Conservation (phyloP, 2,888 invertebrate species). For the Mechanitis messenoides region DNA sequence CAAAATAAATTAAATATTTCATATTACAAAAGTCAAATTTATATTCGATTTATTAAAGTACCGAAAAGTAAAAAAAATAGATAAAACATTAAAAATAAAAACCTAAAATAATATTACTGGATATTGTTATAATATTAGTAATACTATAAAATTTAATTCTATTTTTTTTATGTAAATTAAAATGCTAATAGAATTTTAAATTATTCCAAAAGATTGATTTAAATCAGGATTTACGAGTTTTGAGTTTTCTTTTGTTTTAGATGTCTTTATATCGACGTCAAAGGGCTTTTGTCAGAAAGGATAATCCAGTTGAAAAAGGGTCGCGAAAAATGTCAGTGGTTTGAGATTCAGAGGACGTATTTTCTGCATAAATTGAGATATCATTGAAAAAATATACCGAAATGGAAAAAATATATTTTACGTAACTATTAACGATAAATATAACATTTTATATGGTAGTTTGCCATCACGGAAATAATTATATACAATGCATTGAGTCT, state of each 20-base stretch:
- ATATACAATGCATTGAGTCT: not conserved
- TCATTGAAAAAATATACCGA: not conserved
- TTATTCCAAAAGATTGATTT: not conserved
- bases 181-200: too few relatives aligned
- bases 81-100: too few relatives aligned
- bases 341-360: not conserved
- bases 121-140: too few relatives aligned
- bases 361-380: not conserved
- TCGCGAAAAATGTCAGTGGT: not conserved
- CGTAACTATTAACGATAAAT: not conserved
- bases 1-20: too few relatives aligned
- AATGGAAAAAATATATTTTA: not conserved
- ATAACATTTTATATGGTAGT: too few relatives aligned
- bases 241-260: not conserved
- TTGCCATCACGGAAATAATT: not conserved
- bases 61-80: too few relatives aligned
- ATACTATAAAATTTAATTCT: too few relatives aligned
- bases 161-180: too few relatives aligned
- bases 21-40: too few relatives aligned
- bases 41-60: too few relatives aligned
- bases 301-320: not conserved
- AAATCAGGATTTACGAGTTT: not conserved
- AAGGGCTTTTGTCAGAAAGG: not conserved
- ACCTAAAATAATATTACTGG: too few relatives aligned
- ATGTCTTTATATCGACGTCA: not conserved